phyloP scores from a whole-genome alignment of 1,140 invertebrate genomes.

The Subanguina moxae region DNA sequence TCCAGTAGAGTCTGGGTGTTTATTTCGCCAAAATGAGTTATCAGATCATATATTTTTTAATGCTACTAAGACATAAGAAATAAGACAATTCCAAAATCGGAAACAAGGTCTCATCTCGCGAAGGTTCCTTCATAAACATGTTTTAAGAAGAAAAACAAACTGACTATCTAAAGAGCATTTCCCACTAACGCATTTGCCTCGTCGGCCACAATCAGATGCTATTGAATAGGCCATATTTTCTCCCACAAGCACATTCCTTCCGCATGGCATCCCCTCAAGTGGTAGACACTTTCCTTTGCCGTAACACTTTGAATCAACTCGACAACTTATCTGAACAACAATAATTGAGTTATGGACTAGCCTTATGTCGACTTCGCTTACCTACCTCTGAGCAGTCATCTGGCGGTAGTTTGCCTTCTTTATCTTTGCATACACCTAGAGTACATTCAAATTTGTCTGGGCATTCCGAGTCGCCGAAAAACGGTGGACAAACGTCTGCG shows the following conservation, averaged over 20 bases:
- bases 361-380: not conserved
- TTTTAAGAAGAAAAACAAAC: constrained; percentile 15
- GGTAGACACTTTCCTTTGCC: constrained; percentile 42
- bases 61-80: not conserved
- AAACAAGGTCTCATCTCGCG: not conserved
- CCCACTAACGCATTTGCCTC: constrained; percentile 52
- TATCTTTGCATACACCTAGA: constrained; percentile 44
- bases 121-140: too few relatives aligned
- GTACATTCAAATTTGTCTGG: constrained; percentile 44
- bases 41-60: too few relatives aligned
- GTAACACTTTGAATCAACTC: constrained; percentile 43
- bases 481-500: constrained; percentile 15
- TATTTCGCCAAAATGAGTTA: too few relatives aligned
- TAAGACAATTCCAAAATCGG: not conserved
- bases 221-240: constrained; percentile 48
- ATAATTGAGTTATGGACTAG: not conserved
- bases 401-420: constrained; percentile 22
- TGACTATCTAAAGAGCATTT: constrained; percentile 51
- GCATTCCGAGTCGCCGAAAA: constrained; percentile 56
- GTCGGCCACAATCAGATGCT: constrained; percentile 47
- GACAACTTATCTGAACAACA: constrained; percentile 41
- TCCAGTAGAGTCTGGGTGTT: too few relatives aligned
- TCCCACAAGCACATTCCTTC: constrained; percentile 49
- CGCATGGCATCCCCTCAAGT: constrained; percentile 38
- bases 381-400: constrained; percentile 40